Evolutionary conservation across 2,888 invertebrate genomes (phyloP).

Genomic region (Coremacera marginata): DNA sequence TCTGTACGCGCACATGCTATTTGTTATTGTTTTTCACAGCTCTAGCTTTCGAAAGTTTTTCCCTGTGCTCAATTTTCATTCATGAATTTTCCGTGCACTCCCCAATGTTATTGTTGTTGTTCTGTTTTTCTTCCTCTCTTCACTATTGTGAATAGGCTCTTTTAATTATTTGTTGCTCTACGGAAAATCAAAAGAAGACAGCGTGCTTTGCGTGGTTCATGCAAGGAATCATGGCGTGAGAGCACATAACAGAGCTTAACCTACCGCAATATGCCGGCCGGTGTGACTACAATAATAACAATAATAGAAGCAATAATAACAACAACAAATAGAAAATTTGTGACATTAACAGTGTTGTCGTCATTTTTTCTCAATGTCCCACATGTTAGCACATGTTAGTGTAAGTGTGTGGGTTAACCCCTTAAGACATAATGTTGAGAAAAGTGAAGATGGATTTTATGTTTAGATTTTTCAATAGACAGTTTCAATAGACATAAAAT

Average conservation of each 20-base stretch:
- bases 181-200: constrained; percentile 31
- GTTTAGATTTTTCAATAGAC: too few species aligned
- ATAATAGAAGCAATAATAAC: constrained; percentile 13
- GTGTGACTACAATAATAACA: constrained; percentile 27
- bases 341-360: too few species aligned
- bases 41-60: not conserved
- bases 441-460: too few species aligned
- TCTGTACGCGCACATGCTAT: not conserved
- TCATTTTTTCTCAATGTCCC: too few species aligned
- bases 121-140: constrained; percentile 24
- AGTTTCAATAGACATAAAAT: too few species aligned
- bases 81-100: constrained; percentile 28
- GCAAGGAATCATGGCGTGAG: not conserved
- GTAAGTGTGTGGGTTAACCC: too few species aligned
- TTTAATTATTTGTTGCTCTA: constrained; percentile 40
- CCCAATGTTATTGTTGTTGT: constrained; percentile 31
- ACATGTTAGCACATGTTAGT: too few species aligned
- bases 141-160: constrained; percentile 4
- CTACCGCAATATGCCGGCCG: constrained; percentile 57
- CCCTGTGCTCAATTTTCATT: constrained; percentile 26
- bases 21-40: not conserved
- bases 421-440: too few species aligned
- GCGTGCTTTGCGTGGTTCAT: not conserved
- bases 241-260: constrained; percentile 45
- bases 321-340: constrained; percentile 1